These are phyloP conservation scores for Myanophis thanlyinensis DNA, from an alignment of 2,113 vertebrate species.

Conservation along the genomic window DNA sequence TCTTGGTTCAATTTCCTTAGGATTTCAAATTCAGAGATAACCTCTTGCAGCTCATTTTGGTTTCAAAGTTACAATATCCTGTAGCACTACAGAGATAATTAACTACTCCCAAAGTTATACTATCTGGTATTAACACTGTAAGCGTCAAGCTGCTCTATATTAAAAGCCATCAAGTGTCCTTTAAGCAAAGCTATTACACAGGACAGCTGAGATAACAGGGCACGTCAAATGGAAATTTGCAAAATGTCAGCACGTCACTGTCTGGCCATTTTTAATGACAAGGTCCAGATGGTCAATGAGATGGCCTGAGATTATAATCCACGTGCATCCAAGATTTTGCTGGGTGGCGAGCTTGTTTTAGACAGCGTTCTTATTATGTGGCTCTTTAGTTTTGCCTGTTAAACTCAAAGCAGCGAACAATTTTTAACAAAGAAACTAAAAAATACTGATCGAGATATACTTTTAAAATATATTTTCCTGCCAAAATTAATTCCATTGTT, in stretches of 20 bases:
- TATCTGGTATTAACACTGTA: not conserved
- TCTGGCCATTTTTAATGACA: slow-evolving; percentile 24
- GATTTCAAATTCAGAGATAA: slow-evolving; percentile 29
- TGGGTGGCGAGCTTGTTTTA: not conserved
- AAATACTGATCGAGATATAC: not conserved
- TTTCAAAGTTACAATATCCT: slow-evolving; percentile 38
- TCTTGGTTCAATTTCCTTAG: slow-evolving; percentile 34
- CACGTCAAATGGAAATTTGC: not conserved
- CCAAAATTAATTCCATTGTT: not conserved
- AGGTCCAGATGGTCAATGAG: not conserved
- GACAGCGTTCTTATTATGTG: not conserved
- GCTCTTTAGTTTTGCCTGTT: not conserved
- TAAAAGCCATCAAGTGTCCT: not conserved
- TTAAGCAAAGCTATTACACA: slow-evolving; percentile 2
- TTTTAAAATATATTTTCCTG: not conserved
- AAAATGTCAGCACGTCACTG: not conserved
- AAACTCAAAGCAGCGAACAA: not conserved
- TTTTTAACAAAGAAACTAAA: not conserved
- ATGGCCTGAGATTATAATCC: slow-evolving; percentile 19
- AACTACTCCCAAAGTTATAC: slow-evolving; percentile 33
- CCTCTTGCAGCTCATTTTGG: slow-evolving; percentile 29
- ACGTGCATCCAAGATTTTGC: not conserved
- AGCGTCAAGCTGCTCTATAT: not conserved
- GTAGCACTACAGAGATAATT: slow-evolving; percentile 31
- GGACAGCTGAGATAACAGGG: not conserved